Evolutionary conservation across 2,113 vertebrate species (phyloP).

Genomic region (Coregonus clupeaformis): DNA sequence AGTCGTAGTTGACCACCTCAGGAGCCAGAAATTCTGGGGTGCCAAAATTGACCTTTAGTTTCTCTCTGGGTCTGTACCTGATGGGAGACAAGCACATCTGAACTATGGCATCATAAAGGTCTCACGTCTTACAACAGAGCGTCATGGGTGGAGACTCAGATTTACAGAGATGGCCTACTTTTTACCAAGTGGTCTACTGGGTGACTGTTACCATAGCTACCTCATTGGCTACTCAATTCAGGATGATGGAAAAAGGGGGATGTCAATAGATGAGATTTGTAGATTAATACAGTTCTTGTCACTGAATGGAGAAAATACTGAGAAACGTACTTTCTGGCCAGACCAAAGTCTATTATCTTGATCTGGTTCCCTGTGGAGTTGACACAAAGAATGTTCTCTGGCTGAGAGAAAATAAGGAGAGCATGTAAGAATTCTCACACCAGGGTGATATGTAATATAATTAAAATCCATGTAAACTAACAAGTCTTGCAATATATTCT

Average conservation of each 20-base stretch:
- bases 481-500: too few species aligned
- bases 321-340: conserved; percentile 84
- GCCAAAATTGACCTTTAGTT: conserved; percentile 89
- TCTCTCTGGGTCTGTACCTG: conserved; percentile 88
- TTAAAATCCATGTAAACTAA: too few species aligned
- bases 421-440: background rate
- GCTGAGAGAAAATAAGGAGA: conserved; percentile 58
- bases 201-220: conserved; percentile 24
- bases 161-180: background rate
- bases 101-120: too few species aligned
- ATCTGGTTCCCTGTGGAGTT: conserved; percentile 84
- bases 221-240: conserved; percentile 2
- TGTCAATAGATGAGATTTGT: too few species aligned
- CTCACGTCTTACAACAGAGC: too few species aligned
- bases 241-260: background rate
- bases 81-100: background rate
- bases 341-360: conserved; percentile 91
- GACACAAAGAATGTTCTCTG: conserved; percentile 89
- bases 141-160: background rate
- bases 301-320: background rate
- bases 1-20: conserved; percentile 90
- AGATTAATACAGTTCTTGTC: too few species aligned
- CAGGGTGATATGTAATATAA: background rate
- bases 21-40: conserved; percentile 89
- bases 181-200: background rate